Conservation (phyloP, 1,140 invertebrate species). For the Lordiphosa collinella region DNA sequence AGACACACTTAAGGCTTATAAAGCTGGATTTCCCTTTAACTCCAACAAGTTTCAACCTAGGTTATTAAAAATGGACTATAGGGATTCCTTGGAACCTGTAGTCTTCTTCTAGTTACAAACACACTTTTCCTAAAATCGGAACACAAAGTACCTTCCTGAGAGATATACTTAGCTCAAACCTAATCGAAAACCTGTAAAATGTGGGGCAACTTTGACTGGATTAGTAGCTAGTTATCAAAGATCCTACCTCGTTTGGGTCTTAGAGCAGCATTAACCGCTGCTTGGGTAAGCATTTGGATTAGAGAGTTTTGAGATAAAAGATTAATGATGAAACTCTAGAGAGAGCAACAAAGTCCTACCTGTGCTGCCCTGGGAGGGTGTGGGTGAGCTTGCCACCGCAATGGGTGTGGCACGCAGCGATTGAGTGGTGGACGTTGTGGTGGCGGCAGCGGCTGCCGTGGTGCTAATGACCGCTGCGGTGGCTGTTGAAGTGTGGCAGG, state of each 20-base stretch:
- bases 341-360: constrained; percentile 21
- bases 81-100: too few relatives aligned
- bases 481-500: background rate
- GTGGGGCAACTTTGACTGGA: too few relatives aligned
- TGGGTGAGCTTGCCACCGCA: constrained; percentile 69
- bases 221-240: background rate
- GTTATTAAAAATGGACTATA: too few relatives aligned
- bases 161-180: too few relatives aligned
- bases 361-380: constrained; percentile 75
- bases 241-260: constrained; percentile 54
- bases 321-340: background rate
- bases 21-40: too few relatives aligned
- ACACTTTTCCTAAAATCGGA: too few relatives aligned
- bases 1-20: too few relatives aligned
- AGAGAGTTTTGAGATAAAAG: background rate
- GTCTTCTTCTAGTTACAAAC: too few relatives aligned
- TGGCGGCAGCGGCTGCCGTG: constrained; percentile 20
- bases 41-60: too few relatives aligned
- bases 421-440: constrained; percentile 20
- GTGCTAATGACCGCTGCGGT: constrained; percentile 5
- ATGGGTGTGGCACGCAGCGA: constrained; percentile 57
- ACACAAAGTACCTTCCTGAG: too few relatives aligned
- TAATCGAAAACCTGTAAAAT: too few relatives aligned
- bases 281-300: constrained; percentile 32
- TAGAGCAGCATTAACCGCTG: constrained; percentile 51